These are phyloP conservation scores for Labeo calbasu DNA, from an alignment of 2,797 vertebrate species.

Conservation along the genomic window DNA sequence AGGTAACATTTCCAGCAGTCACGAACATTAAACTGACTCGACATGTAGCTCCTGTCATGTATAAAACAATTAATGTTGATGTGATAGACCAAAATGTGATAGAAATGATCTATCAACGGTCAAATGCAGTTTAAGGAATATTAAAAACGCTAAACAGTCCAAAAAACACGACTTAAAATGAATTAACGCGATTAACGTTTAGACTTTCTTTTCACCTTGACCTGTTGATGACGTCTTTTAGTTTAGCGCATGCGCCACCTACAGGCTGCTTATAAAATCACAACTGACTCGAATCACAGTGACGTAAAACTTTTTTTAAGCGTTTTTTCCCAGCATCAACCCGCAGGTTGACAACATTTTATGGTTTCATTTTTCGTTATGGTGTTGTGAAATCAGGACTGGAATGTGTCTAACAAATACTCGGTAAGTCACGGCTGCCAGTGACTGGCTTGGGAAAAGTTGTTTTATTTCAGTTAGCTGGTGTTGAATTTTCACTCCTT, in stretches of 20 bases:
- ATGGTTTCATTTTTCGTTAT: not conserved
- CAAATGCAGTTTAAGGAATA: too few relatives aligned
- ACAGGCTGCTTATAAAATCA: not conserved
- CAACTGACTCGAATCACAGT: not conserved
- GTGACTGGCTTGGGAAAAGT: too few relatives aligned
- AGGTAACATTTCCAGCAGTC: not conserved
- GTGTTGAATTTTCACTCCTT: too few relatives aligned
- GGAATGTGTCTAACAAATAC: not conserved
- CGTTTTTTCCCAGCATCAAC: not conserved
- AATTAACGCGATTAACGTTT: not conserved
- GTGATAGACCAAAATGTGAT: too few relatives aligned
- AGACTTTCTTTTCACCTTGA: not conserved
- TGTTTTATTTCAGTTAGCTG: too few relatives aligned
- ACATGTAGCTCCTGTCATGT: too few relatives aligned
- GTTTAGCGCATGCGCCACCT: not conserved
- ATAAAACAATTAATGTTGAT: too few relatives aligned
- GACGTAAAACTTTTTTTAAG: not conserved
- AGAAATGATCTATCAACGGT: too few relatives aligned
- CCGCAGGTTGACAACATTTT: not conserved
- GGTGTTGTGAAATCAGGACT: not conserved
- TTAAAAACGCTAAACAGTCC: too few relatives aligned
- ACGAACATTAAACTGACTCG: too few relatives aligned
- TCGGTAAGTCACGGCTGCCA: too few relatives aligned
- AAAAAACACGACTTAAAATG: too few relatives aligned
- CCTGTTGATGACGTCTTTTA: not conserved